Base-by-base conservation (phyloP, 2,888 invertebrate species). In the Galeruca laticollis region DNA sequence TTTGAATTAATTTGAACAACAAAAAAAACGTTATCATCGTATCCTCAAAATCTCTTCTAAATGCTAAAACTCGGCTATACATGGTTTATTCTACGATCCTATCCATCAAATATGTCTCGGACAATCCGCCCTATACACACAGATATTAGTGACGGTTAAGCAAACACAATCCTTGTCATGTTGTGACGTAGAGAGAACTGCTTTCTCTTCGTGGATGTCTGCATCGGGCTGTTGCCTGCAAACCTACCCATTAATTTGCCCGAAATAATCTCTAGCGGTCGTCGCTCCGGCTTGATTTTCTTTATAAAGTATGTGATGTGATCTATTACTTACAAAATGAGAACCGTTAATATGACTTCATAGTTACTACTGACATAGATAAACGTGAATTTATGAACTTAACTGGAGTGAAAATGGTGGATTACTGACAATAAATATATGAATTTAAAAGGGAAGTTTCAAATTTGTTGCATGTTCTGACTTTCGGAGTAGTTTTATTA, bases 131-230 rank as follows among this genome's bases (percentile, higher is more conserved):
- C 69, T 63, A 66, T 67, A 56, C 69, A 63, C 66, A 69, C 68
- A 62, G 57, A 69, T 68, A 68, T 72, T 69, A 69, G 71, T 64
- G 68, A 65, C 64, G 72, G 62, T 62, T 61, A 52, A 49, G 63
- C 66, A 69, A 72, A 72, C 66, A 72, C 60, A 69, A 69, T 69
- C 69, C 71, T 57, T 68, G 71, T 71, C 61, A 71, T 71, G 71
- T 70, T 31, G 52, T 60, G 54, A 54, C 47, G 49, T 47, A n/a
- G 54, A 13, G 31, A 18, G 56, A 33, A 31, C n/a, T 56, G 26
- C 35, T 26, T 56, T 56, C 56, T 56, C 56, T n/a, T 15, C 33
- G 8, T 37, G 54, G 60, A 72, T 69, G 59, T 72, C 72, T 67
- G 60, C 62, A 72, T 64, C 66, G 40, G 31, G 56, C 18, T 31